These are phyloP conservation scores for Microctenopoma steveboyesi DNA, from an alignment of 2,797 vertebrate genomes.

Conservation along the genomic window DNA sequence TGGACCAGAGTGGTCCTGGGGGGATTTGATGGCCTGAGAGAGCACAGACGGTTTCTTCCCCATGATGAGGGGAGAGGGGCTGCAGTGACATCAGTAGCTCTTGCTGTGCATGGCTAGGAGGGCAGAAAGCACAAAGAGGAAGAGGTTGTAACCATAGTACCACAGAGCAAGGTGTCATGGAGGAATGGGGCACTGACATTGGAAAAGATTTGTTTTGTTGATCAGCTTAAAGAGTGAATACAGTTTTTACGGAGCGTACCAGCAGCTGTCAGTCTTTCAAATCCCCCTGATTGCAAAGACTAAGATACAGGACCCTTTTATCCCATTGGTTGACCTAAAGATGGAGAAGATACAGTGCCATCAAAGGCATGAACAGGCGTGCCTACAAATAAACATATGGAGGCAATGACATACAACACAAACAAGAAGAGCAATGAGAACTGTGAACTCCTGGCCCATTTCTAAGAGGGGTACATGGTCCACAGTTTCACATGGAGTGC, in stretches of 20 bases:
- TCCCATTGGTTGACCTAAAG: background rate
- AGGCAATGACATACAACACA: constrained; percentile 57
- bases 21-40: constrained; percentile 73
- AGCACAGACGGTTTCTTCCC: constrained; percentile 65
- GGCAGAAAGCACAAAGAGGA: constrained; percentile 45
- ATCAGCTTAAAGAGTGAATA: constrained; percentile 2
- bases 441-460: constrained; percentile 69
- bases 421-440: constrained; percentile 65
- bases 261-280: constrained; percentile 51
- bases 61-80: constrained; percentile 52
- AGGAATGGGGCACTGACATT: background rate
- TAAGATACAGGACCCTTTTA: constrained; percentile 34
- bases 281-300: constrained; percentile 44
- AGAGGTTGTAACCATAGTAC: constrained; percentile 48
- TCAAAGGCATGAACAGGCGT: constrained; percentile 31
- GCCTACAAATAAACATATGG: constrained; percentile 51
- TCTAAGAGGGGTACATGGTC: constrained; percentile 77
- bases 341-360: constrained; percentile 40
- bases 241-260: constrained; percentile 12
- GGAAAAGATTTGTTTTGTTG: constrained; percentile 1
- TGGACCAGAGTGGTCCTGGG: constrained; percentile 70
- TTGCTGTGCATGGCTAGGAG: constrained; percentile 60
- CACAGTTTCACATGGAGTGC: constrained; percentile 80
- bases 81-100: constrained; percentile 65
- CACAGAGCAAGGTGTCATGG: constrained; percentile 41